Evolutionary conservation across 1,140 invertebrate genomes (phyloP), one percentile per base, ranked within the genome.

Genomic region (Bathynomus jamesi): DNA sequence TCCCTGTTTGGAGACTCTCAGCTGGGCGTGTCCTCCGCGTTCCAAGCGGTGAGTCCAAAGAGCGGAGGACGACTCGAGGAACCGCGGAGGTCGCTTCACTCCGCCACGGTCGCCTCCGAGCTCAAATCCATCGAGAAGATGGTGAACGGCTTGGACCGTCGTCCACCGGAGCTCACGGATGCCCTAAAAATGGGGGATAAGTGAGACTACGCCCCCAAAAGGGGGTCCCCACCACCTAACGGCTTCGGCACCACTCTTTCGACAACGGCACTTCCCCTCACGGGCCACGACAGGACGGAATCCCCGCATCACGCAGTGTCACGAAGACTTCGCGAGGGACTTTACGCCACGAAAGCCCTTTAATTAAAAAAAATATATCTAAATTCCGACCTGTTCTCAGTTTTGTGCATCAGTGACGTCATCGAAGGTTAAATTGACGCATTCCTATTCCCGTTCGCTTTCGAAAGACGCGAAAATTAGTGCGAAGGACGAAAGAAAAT

Each of bases 111-210:
- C 25, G 79, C 82, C 17, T 83, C 82, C 76, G 93, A 96, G 83
- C 86, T 97, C 70, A 95, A 95, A 83, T 95, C 89, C 82, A 97
- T 97, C 83, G 94, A 97, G 83, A 94, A 95, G 81, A 96, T 96
- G 94, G 92, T 96, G 73, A 96, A 96, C 82, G 94, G 93, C 0
- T 83, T 96, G 28, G 93, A 96, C 81, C 78, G 81, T 70, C 80
- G 81, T 72, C 79, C 79, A 31, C 78, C 79, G 40, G 71, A 74
- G 10, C 72, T 77, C 71, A 70, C 76, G 46, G 74, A 78, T 65
- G 31, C 75, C 29, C 75, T 76, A 40, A 76, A 76, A 73, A 65
- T 76, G 62, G 32, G 74, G 31, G 76, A 81, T 53, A 81, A 81
- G 74, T 81, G 79, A 80, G 74, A 60, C 30, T 67, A 67, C 74